A percentile compares a stretch with the other conserved stretches of the same genome.
Conservation (phyloP, 2,888 invertebrate species). For the Rotaria magnacalcarata region DNA sequence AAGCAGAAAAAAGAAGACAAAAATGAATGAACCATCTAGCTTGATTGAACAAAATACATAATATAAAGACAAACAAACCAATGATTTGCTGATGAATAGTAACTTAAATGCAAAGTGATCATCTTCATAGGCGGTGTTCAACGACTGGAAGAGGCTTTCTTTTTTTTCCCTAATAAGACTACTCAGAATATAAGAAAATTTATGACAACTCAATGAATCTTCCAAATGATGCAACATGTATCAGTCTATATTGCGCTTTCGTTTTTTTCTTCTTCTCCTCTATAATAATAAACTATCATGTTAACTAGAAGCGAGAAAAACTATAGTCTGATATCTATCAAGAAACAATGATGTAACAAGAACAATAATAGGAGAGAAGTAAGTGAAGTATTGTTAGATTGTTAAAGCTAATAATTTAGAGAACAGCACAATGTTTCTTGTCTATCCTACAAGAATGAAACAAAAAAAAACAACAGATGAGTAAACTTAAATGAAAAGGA, state of each 20-base stretch:
- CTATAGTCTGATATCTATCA: neutral
- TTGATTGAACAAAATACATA: neutral
- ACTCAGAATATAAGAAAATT: neutral
- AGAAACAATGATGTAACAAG: neutral
- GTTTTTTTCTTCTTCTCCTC: neutral
- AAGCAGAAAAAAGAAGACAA: no score
- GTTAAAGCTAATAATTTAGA: constrained; percentile 5
- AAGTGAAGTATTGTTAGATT: neutral
- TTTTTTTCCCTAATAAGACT: neutral
- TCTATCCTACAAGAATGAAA: neutral
- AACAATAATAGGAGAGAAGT: neutral
- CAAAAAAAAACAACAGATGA: neutral
- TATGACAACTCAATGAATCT: neutral
- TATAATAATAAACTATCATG: constrained; percentile 6
- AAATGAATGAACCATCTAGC: neutral
- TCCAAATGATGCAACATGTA: neutral
- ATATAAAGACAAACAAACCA: constrained; percentile 1
- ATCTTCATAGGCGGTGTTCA: neutral
- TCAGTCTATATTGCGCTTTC: neutral
- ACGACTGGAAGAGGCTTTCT: neutral
- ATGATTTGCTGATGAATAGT: constrained; percentile 1
- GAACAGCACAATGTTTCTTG: neutral
- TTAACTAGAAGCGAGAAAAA: neutral
- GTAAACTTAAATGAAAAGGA: no score
- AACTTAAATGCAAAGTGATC: constrained; percentile 12